Percentiles rank a stretch among this genome's conserved stretches.
phyloP scores from a whole-genome alignment of 2,888 invertebrate genomes.

The Allygus modestus region DNA sequence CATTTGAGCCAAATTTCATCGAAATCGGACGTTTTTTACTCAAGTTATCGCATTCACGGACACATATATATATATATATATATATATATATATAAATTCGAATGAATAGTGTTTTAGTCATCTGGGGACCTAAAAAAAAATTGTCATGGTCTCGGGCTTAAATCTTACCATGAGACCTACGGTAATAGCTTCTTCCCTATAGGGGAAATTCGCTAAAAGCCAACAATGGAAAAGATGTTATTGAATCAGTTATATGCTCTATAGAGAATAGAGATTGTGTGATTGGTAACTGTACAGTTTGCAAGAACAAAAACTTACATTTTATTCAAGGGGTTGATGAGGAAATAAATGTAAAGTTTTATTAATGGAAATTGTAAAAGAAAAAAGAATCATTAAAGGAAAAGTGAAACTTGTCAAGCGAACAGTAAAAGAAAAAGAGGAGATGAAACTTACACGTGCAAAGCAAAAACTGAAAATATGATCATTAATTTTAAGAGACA shows the following conservation, averaged over 20 bases:
- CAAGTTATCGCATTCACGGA: too few relatives aligned
- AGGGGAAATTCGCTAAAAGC: too few relatives aligned
- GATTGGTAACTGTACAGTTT: not conserved
- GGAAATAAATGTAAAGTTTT: conserved; percentile 13
- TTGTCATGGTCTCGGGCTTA: too few relatives aligned
- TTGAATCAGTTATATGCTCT: not conserved
- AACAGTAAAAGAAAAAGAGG: not conserved
- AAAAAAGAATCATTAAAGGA: conserved; percentile 27
- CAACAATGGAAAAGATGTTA: not conserved
- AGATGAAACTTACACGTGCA: not conserved
- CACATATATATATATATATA: too few relatives aligned
- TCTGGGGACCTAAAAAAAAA: too few relatives aligned
- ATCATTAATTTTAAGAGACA: conserved; percentile 21
- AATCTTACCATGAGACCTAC: too few relatives aligned
- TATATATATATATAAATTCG: too few relatives aligned
- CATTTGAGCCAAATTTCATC: too few relatives aligned
- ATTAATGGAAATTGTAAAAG: not conserved
- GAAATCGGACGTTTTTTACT: too few relatives aligned
- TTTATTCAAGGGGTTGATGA: not conserved
- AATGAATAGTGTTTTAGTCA: too few relatives aligned
- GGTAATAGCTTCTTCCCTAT: too few relatives aligned
- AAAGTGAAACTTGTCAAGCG: not conserved
- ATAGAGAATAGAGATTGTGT: not conserved
- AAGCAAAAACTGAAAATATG: conserved; percentile 3
- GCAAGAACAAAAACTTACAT: conserved; percentile 10